Evolutionary conservation across 2,113 vertebrate species (phyloP), one percentile per base, ranked within the genome.

Genomic region (Excalfactoria chinensis): DNA sequence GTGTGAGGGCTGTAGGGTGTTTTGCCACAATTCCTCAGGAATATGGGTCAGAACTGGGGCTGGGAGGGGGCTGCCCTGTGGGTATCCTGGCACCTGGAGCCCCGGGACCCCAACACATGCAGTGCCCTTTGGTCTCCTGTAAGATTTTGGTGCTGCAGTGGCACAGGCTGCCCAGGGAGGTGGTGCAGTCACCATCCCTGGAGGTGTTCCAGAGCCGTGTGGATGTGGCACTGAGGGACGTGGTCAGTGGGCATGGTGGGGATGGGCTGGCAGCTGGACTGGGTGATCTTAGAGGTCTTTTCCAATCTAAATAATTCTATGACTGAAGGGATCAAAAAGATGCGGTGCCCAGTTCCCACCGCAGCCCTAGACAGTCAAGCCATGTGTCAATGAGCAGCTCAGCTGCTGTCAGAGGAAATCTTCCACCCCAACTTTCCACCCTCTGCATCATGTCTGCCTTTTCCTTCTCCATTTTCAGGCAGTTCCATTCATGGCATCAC

Each of bases 271-370:
- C 26, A 9, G 26, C 8, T 53, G 51, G 26, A 30, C 51, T 30
- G 16, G 26, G 51, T 53, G 51, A 53, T 53, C 26, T 53, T 53
- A 30, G 26, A 53, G 28, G 28, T 16, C 51, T 53, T 17, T 30
- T 53, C 26, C 26, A 28, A 30, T 53, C 26, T 53, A 53, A 53
- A 53, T 53, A 30, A 53, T 53, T 53, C 51, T 53, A 5, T 53
- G 51, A 17, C 51, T 20, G 71, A 70, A 51, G 26, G 44, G 22
- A 10, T 40, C 58, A 71, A 70, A 81, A 73, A 84, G n/a, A 1
- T n/a, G 25, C 1, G 1, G 51, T 0, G 0, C 73, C 78, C 0
- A 0, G 18, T 80, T 88, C n/a, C 49, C 43, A 3, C 40, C 71
- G 78, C 40, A 74, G 18, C 41, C 72, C 68, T 55, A 63, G 41